Base-by-base conservation (phyloP, 2,888 invertebrate species). In the Acronicta psi region DNA sequence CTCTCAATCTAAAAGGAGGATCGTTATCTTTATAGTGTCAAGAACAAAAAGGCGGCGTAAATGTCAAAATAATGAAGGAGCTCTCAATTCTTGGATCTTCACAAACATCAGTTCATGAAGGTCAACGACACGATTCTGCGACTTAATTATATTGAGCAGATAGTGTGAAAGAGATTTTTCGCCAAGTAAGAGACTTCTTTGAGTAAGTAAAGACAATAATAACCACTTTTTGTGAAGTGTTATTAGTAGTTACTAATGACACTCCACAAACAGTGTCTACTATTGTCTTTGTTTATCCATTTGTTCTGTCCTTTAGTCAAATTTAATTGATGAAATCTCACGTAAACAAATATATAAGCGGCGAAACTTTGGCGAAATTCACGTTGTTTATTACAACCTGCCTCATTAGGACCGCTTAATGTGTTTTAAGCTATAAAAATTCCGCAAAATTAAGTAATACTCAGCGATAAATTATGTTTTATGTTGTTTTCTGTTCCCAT, bases 361-460 rank as follows among this genome's bases (percentile, higher is more conserved):
- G 2, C 40, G 13, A 42, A 17, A 34, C 42, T 59, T 59, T 40
- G 8, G 42, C 23, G 47, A 62, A 41, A 52, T 56, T 59, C 34
- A 11, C 10, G 17, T 56, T 66, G 59, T 71, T 75, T 63, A 73
- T 72, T 59, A 65, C 65, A 56, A 68, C 52, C 59, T 47, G 43
- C 31, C 52, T 71, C 65, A 71, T 73, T 75, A 73, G 58, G 65
- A 59, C 45, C 45, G 72, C 56, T 63, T 75, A 72, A 75, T 75
- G 73, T 59, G 49, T 58, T 71, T 52, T 38, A 59, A 58, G 61
- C 75, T 64, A 61, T 71, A 73, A 73, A 72, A 73, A 66, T 36
- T 43, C 57, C 43, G 46, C 55, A 31, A 72, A 72, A 73, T 71
- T 68, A 61, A 70, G 67, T 74, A 64, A 55, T 43, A 54, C 61